Base-by-base conservation (phyloP, 2,888 invertebrate species). In the Sinhomidia bicolor region DNA sequence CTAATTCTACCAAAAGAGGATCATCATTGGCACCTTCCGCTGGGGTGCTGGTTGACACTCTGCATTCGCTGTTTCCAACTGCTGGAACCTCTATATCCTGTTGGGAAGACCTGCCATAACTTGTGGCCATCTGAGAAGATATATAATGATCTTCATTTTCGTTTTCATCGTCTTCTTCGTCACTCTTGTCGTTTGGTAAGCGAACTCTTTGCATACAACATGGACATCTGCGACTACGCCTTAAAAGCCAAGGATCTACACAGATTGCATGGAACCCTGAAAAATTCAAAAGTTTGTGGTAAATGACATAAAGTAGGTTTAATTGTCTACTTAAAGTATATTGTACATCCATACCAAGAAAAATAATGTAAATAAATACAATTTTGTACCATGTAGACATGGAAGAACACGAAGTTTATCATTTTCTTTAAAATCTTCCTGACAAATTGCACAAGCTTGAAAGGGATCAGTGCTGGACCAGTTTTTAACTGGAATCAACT, bases 361-460 rank as follows among this genome's bases (percentile, higher is more conserved):
- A n/a, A n/a, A n/a, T n/a, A n/a, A n/a, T n/a, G 12, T 29, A 1
- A 41, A 68, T 32, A 10, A 6, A 74, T 26, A n/a, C 36, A 54
- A 57, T 84, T 82, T 17, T 44, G 51, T 94, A 99, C 99, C 98
- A 94, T 99, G 99, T 26, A 96, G 96, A 93, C 99, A 99, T 0
- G 99, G 99, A 93, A 99, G 94, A 90, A 99, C 96, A 76, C 99
- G 94, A 54, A 99, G 95, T 93, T 98, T 97, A 93, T 99, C 99
- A 47, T 98, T 98, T 93, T 99, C 99, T 87, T 96, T 95, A 94
- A 98, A 99, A 94, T 99, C 99, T 92, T 99, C 99, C 91, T 99
- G 95, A 93, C 99, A 99, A 93, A 99, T 99, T 91, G 99, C 99
- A 95, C 99, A 99, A 0, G 97, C 98, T 93, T 99, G 95, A 94